Percentiles rank a stretch among this genome's conserved stretches.
Evolutionary conservation across 1,140 invertebrate genomes (phyloP).

Genomic region (Bombus superbus): DNA sequence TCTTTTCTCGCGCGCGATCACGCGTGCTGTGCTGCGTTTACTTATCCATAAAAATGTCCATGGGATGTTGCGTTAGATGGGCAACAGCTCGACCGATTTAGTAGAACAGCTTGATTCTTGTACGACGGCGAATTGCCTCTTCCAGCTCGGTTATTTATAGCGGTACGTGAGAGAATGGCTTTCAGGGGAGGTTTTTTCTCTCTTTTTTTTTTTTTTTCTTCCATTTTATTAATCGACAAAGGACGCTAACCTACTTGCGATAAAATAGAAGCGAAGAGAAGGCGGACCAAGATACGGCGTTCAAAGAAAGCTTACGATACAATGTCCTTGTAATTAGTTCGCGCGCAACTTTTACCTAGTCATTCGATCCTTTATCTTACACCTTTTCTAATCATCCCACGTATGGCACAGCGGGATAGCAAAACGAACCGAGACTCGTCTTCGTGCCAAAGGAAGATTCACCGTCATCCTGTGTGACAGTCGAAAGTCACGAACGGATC

Average conservation of each 20-base stretch:
- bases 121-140: neutral
- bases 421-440: neutral
- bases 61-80: conserved; percentile 40
- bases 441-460: neutral
- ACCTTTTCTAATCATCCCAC: neutral
- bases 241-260: neutral
- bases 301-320: neutral
- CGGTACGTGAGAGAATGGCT: neutral
- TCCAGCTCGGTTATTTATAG: conserved; percentile 8
- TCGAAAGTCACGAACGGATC: neutral
- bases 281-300: neutral
- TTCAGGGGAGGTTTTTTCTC: neutral
- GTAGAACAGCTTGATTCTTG: conserved; percentile 20
- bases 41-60: conserved; percentile 49
- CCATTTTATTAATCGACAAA: neutral
- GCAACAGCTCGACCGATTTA: conserved; percentile 28
- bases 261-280: neutral
- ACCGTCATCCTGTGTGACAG: neutral
- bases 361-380: neutral
- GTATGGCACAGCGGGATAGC: neutral
- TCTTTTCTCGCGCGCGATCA: neutral
- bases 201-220: neutral
- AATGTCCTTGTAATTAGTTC: neutral
- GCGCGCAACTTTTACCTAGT: neutral
- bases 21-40: conserved; percentile 15